Conservation (phyloP, 1,140 invertebrate species). For the Brachionus paranguensis region DNA sequence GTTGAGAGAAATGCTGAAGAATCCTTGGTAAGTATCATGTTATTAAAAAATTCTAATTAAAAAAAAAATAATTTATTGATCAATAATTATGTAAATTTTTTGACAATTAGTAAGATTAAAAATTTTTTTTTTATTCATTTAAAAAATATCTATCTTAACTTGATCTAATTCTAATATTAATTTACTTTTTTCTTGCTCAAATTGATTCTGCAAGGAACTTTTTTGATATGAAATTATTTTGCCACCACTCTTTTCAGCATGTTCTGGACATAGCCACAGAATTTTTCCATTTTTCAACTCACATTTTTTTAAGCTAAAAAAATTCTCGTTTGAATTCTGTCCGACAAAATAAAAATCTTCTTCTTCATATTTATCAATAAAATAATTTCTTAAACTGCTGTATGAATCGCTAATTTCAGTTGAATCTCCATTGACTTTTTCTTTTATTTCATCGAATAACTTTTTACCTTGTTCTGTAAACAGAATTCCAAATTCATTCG, state of each 20-base stretch:
- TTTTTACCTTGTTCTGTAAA: conserved; percentile 1
- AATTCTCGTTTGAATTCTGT: background rate
- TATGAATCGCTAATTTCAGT: background rate
- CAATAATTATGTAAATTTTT: too few species aligned
- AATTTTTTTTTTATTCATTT: background rate
- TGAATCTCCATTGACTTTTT: background rate
- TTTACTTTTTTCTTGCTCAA: conserved; percentile 2
- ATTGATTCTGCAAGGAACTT: background rate
- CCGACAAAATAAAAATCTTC: background rate
- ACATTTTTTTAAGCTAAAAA: conserved; percentile 41
- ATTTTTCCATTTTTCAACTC: conserved; percentile 52
- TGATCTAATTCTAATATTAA: background rate
- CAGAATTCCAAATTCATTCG: background rate
- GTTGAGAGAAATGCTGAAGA: too few species aligned
- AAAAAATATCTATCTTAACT: background rate
- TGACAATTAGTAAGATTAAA: too few species aligned
- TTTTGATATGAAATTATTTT: background rate
- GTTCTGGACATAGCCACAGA: conserved; percentile 49
- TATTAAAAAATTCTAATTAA: too few species aligned
- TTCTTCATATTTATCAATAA: background rate
- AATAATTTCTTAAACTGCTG: background rate
- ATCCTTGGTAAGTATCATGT: too few species aligned
- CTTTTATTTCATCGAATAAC: background rate
- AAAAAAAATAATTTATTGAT: too few species aligned
- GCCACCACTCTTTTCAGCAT: conserved; percentile 35